Percentiles rank a stretch among this genome's conserved stretches.
These are phyloP conservation scores for Camelus bactrianus DNA, from an alignment of 2,113 vertebrate genomes.

Conservation along the genomic window DNA sequence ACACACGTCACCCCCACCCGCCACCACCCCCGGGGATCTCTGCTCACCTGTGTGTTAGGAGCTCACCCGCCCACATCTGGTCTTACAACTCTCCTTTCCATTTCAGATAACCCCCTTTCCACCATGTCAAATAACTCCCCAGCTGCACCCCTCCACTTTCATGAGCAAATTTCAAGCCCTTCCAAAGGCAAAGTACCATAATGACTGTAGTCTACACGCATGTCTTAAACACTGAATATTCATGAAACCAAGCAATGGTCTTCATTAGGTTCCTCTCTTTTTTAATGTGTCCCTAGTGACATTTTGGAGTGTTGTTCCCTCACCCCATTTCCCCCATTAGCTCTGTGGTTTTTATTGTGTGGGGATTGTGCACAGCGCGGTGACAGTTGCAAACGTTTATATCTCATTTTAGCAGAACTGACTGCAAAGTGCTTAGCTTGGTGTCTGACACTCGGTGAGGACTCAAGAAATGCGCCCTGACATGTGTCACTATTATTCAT, in stretches of 20 bases:
- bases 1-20: no score
- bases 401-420: background rate
- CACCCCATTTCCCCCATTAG: background rate
- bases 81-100: background rate
- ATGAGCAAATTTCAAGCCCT: background rate
- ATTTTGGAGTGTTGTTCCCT: background rate
- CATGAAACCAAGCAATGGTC: rapidly evolving
- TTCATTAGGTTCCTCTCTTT: background rate
- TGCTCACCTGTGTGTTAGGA: rapidly evolving
- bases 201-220: rapidly evolving
- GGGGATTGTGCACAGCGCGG: background rate
- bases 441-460: background rate
- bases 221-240: background rate
- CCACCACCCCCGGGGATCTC: background rate
- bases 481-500: no score
- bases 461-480: background rate
- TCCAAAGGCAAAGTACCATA: rapidly evolving
- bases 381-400: background rate
- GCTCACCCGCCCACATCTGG: background rate
- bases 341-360: background rate
- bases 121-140: background rate
- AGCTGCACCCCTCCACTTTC: background rate
- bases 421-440: background rate
- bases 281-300: background rate
- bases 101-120: background rate